Conservation (phyloP, 2,888 invertebrate species). For the Orthonevra nobilis region DNA sequence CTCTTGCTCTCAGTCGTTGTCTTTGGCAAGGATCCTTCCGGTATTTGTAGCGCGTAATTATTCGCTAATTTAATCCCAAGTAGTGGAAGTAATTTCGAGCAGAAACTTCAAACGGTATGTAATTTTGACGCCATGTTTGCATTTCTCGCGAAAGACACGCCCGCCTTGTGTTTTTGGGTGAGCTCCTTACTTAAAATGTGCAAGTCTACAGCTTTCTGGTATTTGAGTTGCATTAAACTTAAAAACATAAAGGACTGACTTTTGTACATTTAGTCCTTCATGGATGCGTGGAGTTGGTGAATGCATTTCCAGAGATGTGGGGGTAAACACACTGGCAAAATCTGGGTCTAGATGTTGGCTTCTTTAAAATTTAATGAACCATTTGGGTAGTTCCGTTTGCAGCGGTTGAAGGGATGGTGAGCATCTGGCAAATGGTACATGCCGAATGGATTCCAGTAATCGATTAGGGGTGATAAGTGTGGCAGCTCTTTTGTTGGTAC, state of each 20-base stretch:
- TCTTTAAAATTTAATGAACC: constrained; percentile 22
- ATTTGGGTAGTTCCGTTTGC: neutral
- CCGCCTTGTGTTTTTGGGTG: constrained; percentile 22
- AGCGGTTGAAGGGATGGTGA: neutral
- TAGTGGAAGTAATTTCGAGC: constrained; percentile 37
- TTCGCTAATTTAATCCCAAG: constrained; percentile 49
- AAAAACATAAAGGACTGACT: neutral
- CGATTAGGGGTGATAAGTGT: too few species aligned
- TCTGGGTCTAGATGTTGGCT: neutral
- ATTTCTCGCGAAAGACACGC: too few species aligned
- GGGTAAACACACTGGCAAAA: constrained; percentile 24
- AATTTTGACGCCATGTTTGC: constrained; percentile 19
- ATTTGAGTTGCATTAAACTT: constrained; percentile 41
- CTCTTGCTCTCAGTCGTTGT: constrained; percentile 1
- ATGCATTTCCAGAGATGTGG: constrained; percentile 16
- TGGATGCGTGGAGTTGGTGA: constrained; percentile 1
- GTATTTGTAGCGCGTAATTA: constrained; percentile 22
- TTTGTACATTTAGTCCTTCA: neutral
- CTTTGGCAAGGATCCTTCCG: neutral
- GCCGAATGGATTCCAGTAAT: too few species aligned
- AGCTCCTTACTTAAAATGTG: constrained; percentile 19
- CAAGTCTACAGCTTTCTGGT: constrained; percentile 29
- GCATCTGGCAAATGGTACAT: neutral
- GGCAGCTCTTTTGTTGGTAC: too few species aligned
- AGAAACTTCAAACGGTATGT: constrained; percentile 25